phyloP scores from a whole-genome alignment of 92 coral and sea anemone species.

The Isaurus tuberculatus region DNA sequence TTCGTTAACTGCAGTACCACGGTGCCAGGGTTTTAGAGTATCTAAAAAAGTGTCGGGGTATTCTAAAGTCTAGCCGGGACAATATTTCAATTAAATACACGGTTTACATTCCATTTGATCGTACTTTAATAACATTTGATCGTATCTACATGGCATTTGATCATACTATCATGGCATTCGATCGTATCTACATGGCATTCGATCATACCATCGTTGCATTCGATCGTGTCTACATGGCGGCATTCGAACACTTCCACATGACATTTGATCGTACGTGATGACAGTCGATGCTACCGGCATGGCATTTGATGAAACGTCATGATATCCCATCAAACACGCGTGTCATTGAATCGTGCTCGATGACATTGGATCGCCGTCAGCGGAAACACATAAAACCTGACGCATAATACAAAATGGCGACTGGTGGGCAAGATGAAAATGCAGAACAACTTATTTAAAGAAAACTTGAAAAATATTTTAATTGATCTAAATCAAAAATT shows the following conservation, averaged over 20 bases:
- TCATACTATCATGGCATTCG: no score
- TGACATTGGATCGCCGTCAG: neutral
- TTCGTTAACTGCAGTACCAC: no score
- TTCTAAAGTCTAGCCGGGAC: no score
- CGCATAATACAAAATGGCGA: conserved; percentile 1
- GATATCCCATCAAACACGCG: neutral
- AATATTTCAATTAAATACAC: no score
- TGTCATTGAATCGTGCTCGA: neutral
- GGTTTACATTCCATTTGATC: no score
- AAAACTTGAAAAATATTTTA: conserved; percentile 21
- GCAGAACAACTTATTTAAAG: neutral
- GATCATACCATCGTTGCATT: no score
- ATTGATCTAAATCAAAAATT: conserved; percentile 8
- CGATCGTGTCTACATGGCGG: neutral
- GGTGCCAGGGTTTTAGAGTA: no score
- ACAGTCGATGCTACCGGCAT: neutral
- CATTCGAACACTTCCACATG: neutral
- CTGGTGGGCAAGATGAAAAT: conserved; percentile 19
- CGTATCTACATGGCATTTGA: no score
- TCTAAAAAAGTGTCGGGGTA: no score
- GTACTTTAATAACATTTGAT: no score
- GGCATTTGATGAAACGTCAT: neutral
- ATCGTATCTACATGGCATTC: no score
- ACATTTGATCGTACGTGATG: neutral
- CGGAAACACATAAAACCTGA: neutral